Evolutionary conservation across 2,888 invertebrate genomes (phyloP).

Genomic region (Stratiomys singularior): DNA sequence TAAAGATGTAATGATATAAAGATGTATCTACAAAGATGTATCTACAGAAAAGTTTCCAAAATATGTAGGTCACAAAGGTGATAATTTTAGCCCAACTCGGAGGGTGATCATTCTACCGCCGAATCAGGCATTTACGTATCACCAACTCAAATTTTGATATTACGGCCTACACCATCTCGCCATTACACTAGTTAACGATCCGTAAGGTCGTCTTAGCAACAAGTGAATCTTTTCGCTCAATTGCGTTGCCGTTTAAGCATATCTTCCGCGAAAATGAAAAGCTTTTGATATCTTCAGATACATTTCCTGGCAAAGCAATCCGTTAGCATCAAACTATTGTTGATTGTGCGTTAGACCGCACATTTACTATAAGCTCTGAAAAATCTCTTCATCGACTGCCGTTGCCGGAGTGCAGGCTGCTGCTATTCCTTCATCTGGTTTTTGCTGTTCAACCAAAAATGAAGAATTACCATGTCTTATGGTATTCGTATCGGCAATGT

Average conservation of each 20-base stretch:
- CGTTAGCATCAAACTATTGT: background rate
- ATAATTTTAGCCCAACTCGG: background rate
- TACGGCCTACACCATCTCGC: background rate
- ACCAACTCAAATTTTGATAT: background rate
- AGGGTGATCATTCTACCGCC: background rate
- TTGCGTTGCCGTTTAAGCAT: background rate
- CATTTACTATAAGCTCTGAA: background rate
- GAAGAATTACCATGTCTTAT: slow-evolving; percentile 7
- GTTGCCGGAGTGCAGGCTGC: too few relatives aligned
- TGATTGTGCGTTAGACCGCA: slow-evolving; percentile 11
- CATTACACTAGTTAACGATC: background rate
- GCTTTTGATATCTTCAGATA: background rate
- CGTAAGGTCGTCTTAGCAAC: background rate
- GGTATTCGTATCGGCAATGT: slow-evolving; percentile 4
- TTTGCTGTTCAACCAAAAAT: background rate
- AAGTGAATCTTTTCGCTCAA: background rate
- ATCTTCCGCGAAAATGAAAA: background rate
- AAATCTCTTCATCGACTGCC: too few relatives aligned
- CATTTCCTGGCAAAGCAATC: background rate
- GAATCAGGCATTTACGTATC: too few relatives aligned
- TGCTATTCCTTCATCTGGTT: background rate
- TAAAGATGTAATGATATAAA: too few relatives aligned
- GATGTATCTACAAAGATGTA: background rate
- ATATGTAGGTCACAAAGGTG: background rate
- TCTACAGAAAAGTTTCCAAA: background rate